A percentile compares a stretch with the other conserved stretches of the same genome.
phyloP scores from a whole-genome alignment of 2,797 vertebrate genomes.

The Pangasius mekongensis region DNA sequence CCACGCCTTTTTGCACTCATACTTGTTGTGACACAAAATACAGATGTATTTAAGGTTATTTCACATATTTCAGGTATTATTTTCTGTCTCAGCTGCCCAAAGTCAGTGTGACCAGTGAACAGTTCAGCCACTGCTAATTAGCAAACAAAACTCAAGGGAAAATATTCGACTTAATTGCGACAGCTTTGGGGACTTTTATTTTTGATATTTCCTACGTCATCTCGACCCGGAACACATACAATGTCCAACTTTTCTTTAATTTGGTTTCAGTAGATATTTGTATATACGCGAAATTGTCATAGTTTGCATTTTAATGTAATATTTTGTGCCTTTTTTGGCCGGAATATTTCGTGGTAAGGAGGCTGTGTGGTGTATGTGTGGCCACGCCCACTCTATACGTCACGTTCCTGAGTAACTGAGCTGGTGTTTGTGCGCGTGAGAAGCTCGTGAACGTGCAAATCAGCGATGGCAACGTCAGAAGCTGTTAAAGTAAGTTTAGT shows the following conservation, averaged over 20 bases:
- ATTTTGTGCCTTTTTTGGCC: not conserved
- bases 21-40: not conserved
- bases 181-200: not conserved
- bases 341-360: not conserved
- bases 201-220: not conserved
- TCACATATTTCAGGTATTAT: not conserved
- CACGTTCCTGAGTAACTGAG: too few species aligned
- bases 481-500: constrained; percentile 65
- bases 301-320: not conserved
- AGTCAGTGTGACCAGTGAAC: not conserved
- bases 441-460: not conserved
- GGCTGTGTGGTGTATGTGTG: not conserved
- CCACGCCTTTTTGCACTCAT: not conserved
- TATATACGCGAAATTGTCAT: too few species aligned
- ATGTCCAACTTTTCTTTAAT: not conserved
- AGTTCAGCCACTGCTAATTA: not conserved
- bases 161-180: not conserved
- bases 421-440: not conserved
- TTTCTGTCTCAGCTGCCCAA: not conserved
- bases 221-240: not conserved
- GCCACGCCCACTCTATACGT: constrained; percentile 4
- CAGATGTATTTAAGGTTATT: not conserved
- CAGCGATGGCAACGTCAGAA: constrained; percentile 65
- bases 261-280: not conserved
- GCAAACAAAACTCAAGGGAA: not conserved